A percentile compares a stretch with the other conserved stretches of the same genome.
Conservation (phyloP, 2,113 vertebrate species). For the Osmerus eperlanus region DNA sequence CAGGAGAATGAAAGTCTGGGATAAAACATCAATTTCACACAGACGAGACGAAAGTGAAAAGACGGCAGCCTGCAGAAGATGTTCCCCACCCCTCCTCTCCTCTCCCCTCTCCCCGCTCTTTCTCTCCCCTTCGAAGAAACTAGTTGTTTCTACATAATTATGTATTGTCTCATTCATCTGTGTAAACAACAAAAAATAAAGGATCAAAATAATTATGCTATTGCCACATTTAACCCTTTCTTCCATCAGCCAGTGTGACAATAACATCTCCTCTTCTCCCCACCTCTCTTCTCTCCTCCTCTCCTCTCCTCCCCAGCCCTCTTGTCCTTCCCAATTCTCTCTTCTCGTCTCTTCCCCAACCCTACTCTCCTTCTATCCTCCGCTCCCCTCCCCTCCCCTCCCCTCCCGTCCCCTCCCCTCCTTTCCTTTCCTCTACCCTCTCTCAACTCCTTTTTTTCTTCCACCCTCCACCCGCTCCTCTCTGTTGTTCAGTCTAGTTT, state of each 20-base stretch:
- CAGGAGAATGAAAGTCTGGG: no score
- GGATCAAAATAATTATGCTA: no score
- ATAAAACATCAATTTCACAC: no score
- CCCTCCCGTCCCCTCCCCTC: no score
- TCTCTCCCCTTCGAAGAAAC: background rate
- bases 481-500: background rate
- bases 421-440: background rate
- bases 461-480: slow-evolving; percentile 2
- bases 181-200: no score
- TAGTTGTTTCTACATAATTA: no score
- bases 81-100: no score
- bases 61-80: no score
- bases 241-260: background rate
- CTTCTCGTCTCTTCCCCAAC: background rate
- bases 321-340: background rate
- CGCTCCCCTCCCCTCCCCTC: background rate
- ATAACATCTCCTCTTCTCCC: background rate
- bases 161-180: no score
- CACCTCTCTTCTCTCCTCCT: background rate
- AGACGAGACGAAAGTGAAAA: no score
- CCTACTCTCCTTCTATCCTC: background rate
- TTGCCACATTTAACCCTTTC: background rate
- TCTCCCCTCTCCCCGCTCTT: background rate
- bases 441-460: background rate
- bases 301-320: background rate